These are phyloP conservation scores for Ophioderma brevispina DNA, from an alignment of 35 echinoderm and acorn worm genomes.

Conservation along the genomic window DNA sequence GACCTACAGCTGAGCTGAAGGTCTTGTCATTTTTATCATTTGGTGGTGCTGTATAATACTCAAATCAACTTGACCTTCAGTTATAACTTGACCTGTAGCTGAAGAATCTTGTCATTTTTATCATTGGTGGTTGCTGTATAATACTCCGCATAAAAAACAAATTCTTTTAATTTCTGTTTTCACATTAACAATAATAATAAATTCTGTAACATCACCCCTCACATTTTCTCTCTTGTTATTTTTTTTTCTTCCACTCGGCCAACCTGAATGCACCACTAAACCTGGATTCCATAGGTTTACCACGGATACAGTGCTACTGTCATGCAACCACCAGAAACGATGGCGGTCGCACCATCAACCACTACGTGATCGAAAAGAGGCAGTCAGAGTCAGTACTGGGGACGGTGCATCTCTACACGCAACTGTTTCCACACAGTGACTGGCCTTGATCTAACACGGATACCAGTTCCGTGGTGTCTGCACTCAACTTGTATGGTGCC, in stretches of 20 bases:
- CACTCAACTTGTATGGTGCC: constrained; percentile 82
- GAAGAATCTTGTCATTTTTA: too few species aligned
- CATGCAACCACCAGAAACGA: constrained; percentile 88
- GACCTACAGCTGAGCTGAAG: too few species aligned
- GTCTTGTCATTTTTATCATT: too few species aligned
- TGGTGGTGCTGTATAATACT: too few species aligned
- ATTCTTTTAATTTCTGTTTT: too few species aligned
- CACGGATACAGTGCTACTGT: constrained; percentile 80
- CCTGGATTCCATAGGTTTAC: constrained; percentile 71
- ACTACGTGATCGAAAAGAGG: constrained; percentile 89
- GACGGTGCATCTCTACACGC: constrained; percentile 67
- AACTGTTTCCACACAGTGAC: constrained; percentile 78
- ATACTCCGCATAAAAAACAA: too few species aligned
- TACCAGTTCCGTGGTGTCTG: constrained; percentile 80
- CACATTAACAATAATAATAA: too few species aligned
- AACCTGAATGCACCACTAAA: constrained; percentile 85
- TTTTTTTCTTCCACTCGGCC: constrained; percentile 52
- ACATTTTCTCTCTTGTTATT: too few species aligned
- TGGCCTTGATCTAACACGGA: constrained; percentile 83
- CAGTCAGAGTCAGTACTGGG: constrained; percentile 58
- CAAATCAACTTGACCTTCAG: too few species aligned
- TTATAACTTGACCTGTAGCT: too few species aligned
- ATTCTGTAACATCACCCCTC: too few species aligned
- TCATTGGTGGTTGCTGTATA: too few species aligned
- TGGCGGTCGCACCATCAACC: constrained; percentile 76